A percentile compares a stretch with the other conserved stretches of the same genome.
Conservation (phyloP, 1,140 invertebrate species). For the Orchestia grillus region DNA sequence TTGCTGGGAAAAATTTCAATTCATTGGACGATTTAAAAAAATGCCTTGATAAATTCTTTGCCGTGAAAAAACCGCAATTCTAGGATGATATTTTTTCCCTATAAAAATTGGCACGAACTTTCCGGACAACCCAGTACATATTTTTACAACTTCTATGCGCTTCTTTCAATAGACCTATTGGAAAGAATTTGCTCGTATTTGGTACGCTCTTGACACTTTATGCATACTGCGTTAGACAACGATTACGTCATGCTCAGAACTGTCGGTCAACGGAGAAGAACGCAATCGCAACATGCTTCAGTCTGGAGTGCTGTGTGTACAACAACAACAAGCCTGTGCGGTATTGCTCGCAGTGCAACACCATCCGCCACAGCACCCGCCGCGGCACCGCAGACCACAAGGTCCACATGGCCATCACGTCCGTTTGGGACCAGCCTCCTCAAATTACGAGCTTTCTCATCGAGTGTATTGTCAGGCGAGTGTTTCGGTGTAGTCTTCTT, state of each 20-base stretch:
- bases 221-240: not conserved
- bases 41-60: too few species aligned
- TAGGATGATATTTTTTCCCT: too few species aligned
- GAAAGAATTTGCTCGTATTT: too few species aligned
- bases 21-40: too few species aligned
- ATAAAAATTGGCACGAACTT: too few species aligned
- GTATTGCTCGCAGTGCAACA: constrained; percentile 92
- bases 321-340: constrained; percentile 96
- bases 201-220: not conserved
- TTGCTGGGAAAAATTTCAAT: too few species aligned
- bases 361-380: constrained; percentile 87
- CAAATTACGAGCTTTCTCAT: constrained; percentile 94
- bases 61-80: too few species aligned
- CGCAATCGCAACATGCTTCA: constrained; percentile 97
- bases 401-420: constrained; percentile 86
- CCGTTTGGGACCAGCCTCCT: constrained; percentile 88
- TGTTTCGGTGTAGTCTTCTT: not conserved
- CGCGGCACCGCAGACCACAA: constrained; percentile 87
- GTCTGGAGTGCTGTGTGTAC: constrained; percentile 94
- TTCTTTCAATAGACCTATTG: too few species aligned
- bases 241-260: constrained; percentile 76
- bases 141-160: too few species aligned
- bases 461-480: constrained; percentile 94
- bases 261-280: constrained; percentile 92
- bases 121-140: too few species aligned